phyloP scores from a whole-genome alignment of 1,140 invertebrate species.

The Drosophila erecta region DNA sequence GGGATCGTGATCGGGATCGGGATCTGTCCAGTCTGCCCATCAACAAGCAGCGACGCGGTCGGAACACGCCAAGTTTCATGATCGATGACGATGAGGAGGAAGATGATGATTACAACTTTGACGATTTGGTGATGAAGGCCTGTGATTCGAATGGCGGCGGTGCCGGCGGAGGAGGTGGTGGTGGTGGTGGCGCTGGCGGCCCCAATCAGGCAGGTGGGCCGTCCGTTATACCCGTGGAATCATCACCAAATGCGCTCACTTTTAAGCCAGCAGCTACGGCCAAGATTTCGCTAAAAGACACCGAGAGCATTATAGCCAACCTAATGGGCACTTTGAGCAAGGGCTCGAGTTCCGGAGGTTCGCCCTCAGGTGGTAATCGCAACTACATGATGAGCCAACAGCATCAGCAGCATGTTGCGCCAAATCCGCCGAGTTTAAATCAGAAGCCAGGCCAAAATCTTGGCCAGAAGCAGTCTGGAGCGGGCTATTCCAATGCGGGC shows the following conservation, averaged over 20 bases:
- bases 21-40: conserved; percentile 5
- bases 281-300: conserved; percentile 86
- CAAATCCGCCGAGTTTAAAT: not conserved
- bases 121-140: conserved; percentile 87
- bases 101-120: conserved; percentile 89
- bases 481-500: not conserved
- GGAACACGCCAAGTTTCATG: conserved; percentile 65
- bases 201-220: not conserved
- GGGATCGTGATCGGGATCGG: not conserved
- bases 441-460: conserved; percentile 1
- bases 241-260: conserved; percentile 62
- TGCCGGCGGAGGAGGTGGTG: not conserved
- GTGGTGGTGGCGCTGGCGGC: not conserved
- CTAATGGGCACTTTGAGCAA: conserved; percentile 87
- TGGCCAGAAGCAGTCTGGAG: not conserved
- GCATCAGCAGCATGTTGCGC: conserved; percentile 20
- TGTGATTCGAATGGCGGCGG: conserved; percentile 79
- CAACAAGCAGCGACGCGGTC: conserved; percentile 26
- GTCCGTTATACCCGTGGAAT: conserved; percentile 34
- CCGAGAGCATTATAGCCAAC: conserved; percentile 87
- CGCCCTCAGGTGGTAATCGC: conserved; percentile 63
- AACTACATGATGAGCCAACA: conserved; percentile 21
- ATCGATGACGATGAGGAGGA: conserved; percentile 82
- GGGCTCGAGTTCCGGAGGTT: not conserved
- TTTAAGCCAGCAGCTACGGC: conserved; percentile 71